Conservation (phyloP, 1,140 invertebrate species). For the Tetragnatha versicolor region DNA sequence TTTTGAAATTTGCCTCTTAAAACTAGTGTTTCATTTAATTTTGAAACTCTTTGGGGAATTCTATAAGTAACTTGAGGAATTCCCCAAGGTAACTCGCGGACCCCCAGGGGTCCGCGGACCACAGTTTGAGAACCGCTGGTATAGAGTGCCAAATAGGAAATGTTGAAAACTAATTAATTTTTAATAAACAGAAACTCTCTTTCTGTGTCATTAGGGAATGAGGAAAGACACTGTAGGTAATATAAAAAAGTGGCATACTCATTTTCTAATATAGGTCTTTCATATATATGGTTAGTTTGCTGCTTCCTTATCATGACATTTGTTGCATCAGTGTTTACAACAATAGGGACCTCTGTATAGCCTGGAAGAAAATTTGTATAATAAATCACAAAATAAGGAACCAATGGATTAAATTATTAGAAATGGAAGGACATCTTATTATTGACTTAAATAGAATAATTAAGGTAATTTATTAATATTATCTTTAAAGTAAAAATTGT, state of each 20-base stretch:
- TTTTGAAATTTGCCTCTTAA: too few relatives aligned
- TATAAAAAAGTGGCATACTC: constrained; percentile 15
- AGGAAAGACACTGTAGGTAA: background rate
- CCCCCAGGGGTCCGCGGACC: background rate
- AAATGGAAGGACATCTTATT: background rate
- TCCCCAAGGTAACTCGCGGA: too few relatives aligned
- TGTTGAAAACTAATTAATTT: background rate
- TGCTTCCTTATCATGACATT: constrained; percentile 7
- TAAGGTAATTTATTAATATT: background rate
- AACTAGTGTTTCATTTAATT: too few relatives aligned
- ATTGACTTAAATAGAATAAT: background rate
- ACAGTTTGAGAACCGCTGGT: background rate
- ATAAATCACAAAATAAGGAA: background rate
- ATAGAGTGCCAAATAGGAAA: background rate
- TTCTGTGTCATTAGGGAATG: background rate
- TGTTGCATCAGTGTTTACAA: constrained; percentile 26
- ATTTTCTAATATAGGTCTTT: constrained; percentile 29
- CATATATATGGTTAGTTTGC: constrained; percentile 26
- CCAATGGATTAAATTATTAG: background rate
- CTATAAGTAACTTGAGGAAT: too few relatives aligned
- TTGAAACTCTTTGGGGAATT: too few relatives aligned
- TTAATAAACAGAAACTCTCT: background rate
- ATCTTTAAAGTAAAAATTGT: too few relatives aligned
- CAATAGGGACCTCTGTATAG: constrained; percentile 19
- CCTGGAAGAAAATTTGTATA: background rate